phyloP scores from a whole-genome alignment of 2,888 invertebrate genomes.

The Hydrotaea diabolus region DNA sequence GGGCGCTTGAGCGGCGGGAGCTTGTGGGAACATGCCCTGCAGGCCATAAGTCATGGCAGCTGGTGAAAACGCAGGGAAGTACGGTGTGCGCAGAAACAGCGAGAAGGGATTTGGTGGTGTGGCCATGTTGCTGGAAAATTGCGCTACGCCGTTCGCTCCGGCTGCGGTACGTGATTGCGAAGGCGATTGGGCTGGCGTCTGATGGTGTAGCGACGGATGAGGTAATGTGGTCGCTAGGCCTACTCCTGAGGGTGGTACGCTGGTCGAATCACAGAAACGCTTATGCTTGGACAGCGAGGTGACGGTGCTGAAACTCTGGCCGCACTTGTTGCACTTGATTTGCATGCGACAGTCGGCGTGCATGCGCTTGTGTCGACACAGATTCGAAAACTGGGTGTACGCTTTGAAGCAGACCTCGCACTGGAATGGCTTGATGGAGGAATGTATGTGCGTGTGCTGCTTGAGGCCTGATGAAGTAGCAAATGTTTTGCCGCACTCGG shows the following conservation, averaged over 20 bases:
- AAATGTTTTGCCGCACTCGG: constrained; percentile 99
- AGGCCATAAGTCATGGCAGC: constrained; percentile 83
- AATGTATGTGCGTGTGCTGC: constrained; percentile 99
- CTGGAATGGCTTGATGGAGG: constrained; percentile 98
- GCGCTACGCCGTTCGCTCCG: constrained; percentile 53
- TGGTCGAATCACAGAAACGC: constrained; percentile 95
- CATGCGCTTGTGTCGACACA: constrained; percentile 99
- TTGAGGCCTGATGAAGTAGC: constrained; percentile 98
- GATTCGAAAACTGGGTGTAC: constrained; percentile 99
- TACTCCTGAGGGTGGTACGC: constrained; percentile 73
- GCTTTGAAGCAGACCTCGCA: constrained; percentile 98
- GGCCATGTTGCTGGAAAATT: constrained; percentile 74
- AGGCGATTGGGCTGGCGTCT: constrained; percentile 66
- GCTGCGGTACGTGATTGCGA: constrained; percentile 40
- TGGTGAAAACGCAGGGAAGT: constrained; percentile 83
- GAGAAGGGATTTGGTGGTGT: constrained; percentile 84
- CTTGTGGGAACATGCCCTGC: constrained; percentile 83
- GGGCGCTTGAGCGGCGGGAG: constrained; percentile 76
- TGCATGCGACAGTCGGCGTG: constrained; percentile 97
- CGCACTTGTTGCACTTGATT: constrained; percentile 96
- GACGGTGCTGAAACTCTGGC: constrained; percentile 94
- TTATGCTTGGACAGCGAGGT: constrained; percentile 97
- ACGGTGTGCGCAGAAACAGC: constrained; percentile 86
- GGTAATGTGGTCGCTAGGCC: constrained; percentile 81
- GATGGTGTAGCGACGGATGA: constrained; percentile 60